These are phyloP conservation scores for Coecobrya sp. DNA, from an alignment of 2,888 invertebrate genomes.

Conservation along the genomic window DNA sequence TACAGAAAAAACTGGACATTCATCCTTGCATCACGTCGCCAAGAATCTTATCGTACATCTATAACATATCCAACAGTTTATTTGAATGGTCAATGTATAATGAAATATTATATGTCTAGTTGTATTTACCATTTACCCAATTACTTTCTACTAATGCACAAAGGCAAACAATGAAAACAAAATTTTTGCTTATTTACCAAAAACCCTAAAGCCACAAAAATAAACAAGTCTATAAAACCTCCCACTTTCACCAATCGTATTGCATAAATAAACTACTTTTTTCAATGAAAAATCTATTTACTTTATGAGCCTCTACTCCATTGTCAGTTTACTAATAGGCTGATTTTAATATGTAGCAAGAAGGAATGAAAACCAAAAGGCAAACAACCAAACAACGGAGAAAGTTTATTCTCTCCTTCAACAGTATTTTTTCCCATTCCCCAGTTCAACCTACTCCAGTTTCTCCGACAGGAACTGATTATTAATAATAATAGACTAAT, in stretches of 20 bases:
- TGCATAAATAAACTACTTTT: neutral
- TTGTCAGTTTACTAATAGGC: constrained; percentile 9
- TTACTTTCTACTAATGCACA: too few species aligned
- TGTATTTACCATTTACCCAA: neutral
- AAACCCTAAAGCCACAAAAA: constrained; percentile 3
- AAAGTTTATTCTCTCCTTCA: neutral
- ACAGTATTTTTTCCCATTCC: neutral
- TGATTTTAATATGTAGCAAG: neutral
- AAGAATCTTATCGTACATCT: neutral
- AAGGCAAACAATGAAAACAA: neutral
- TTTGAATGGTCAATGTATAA: neutral
- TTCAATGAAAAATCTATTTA: constrained; percentile 1
- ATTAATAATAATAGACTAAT: neutral
- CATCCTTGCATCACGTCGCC: neutral
- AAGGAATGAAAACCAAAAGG: neutral
- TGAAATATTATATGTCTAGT: neutral
- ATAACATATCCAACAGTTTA: neutral
- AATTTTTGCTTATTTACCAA: neutral
- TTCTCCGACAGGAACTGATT: neutral
- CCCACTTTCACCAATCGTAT: neutral
- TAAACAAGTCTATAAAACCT: neutral
- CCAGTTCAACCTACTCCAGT: neutral
- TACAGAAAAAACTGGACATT: neutral
- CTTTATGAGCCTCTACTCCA: neutral
- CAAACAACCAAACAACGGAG: neutral